phyloP scores from a whole-genome alignment of 2,113 vertebrate genomes.

The Terrapene triunguis region DNA sequence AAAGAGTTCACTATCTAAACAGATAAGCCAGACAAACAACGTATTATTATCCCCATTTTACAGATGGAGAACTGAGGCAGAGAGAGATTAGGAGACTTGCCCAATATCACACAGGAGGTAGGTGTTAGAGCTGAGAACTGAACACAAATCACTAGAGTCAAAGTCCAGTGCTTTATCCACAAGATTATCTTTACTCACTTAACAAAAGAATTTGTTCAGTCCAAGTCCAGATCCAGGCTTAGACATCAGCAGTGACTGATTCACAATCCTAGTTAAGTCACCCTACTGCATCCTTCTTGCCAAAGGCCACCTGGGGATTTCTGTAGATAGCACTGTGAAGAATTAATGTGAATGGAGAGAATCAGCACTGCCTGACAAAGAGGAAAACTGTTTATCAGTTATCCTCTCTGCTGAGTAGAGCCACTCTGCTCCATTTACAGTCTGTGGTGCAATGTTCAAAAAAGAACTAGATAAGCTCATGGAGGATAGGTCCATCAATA shows the following conservation, averaged over 20 bases:
- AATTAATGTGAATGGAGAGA: background rate
- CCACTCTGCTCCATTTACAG: accelerated
- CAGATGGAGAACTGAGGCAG: slow-evolving; percentile 35
- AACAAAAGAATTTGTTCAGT: background rate
- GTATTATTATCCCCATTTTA: slow-evolving; percentile 31
- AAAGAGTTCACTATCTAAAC: background rate
- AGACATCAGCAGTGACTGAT: background rate
- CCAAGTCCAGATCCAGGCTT: background rate
- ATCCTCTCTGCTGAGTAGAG: background rate
- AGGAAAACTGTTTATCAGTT: background rate
- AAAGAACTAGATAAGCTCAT: too few relatives aligned
- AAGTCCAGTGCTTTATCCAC: background rate
- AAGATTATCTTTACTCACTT: background rate
- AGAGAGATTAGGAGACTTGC: background rate
- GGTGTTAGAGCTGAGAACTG: background rate
- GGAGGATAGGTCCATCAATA: too few relatives aligned
- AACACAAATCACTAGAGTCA: background rate
- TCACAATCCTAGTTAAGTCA: slow-evolving; percentile 4
- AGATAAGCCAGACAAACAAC: background rate
- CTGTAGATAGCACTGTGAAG: background rate
- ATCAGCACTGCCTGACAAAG: background rate
- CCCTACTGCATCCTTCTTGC: background rate
- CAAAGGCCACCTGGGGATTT: background rate
- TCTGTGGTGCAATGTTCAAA: background rate
- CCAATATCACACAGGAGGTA: background rate